These are phyloP conservation scores for Coreoperca whiteheadi DNA, from an alignment of 2,113 vertebrate species.

Conservation along the genomic window DNA sequence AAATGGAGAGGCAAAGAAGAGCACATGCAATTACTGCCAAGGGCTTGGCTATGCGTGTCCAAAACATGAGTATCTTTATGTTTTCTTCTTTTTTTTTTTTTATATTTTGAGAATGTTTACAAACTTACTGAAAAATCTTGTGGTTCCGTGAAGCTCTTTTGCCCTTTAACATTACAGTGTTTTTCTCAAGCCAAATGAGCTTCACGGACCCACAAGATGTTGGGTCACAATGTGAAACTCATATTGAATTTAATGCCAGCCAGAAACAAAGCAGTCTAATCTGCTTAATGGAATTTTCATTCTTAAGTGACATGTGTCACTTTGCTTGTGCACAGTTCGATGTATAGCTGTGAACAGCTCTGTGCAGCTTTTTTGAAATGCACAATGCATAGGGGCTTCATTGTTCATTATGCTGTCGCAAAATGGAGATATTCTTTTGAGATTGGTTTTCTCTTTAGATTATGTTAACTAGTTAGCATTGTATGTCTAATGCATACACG, in stretches of 20 bases:
- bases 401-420: neutral
- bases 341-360: neutral
- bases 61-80: neutral
- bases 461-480: neutral
- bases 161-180: neutral
- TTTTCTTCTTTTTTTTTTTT: neutral
- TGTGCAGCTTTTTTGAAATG: neutral
- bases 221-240: neutral
- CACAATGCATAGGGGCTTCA: neutral
- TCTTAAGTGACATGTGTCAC: neutral
- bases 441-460: neutral
- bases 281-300: neutral
- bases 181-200: neutral
- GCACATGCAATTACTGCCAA: neutral
- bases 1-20: constrained; percentile 31
- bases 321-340: neutral
- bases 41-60: neutral
- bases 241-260: neutral
- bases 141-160: too few species aligned
- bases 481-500: neutral
- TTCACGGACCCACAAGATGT: neutral
- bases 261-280: constrained; percentile 5
- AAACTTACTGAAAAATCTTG: neutral
- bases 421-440: neutral
- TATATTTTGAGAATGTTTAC: neutral